phyloP scores from a whole-genome alignment of 2,113 vertebrate genomes.

The Cyprinus carpio region DNA sequence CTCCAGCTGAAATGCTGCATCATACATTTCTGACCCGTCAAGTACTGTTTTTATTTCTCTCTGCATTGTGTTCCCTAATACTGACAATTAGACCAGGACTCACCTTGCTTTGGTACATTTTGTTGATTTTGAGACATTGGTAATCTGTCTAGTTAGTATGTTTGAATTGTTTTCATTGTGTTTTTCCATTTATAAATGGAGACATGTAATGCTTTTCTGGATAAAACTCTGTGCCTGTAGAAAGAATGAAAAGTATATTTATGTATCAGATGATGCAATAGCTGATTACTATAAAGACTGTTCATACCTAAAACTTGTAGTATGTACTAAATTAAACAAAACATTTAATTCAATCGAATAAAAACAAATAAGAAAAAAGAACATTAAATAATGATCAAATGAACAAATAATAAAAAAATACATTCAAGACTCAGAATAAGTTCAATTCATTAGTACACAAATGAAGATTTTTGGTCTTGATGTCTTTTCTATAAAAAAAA shows the following conservation, averaged over 20 bases:
- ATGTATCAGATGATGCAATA: neutral
- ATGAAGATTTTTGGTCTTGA: conserved; percentile 38
- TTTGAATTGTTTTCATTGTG: neutral
- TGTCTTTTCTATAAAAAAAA: conserved; percentile 46
- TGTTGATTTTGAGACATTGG: neutral
- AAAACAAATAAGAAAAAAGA: no score
- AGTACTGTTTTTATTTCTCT: neutral
- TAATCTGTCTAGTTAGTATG: neutral
- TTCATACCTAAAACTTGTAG: neutral
- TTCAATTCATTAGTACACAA: no score
- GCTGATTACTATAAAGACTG: neutral
- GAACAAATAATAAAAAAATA: no score
- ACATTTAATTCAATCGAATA: no score
- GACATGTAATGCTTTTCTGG: neutral
- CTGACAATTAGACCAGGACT: neutral
- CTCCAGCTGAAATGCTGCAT: neutral
- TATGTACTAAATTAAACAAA: conserved; percentile 9
- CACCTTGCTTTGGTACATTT: neutral
- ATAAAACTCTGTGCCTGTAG: neutral
- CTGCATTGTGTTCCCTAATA: neutral
- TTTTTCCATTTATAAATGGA: neutral
- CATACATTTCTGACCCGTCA: neutral
- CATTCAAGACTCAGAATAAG: no score
- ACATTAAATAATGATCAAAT: neutral
- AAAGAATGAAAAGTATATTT: neutral